Evolutionary conservation across 2,797 vertebrate genomes (phyloP), one percentile per base, ranked within the genome.

Genomic region (Miichthys miiuy): DNA sequence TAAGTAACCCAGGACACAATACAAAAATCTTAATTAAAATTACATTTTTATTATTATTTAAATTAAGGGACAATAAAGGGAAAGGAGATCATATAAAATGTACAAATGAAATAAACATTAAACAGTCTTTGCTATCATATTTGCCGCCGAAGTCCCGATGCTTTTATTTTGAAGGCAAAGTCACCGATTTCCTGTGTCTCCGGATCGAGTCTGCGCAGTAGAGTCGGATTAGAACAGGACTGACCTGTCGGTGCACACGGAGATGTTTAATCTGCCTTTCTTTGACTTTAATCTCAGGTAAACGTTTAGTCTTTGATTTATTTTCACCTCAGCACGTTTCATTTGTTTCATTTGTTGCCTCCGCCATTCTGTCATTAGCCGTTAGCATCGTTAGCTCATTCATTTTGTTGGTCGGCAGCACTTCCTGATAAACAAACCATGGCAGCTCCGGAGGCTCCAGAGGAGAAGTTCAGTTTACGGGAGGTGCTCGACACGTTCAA

Each of bases 401-500:
- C 3, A 66, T 78, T 72, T 9, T 21, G 9, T 50, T 60, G 13
- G 21, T 41, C 17, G 52, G 34, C 50, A 77, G 85, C 64, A 71
- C 78, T 91, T 84, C 82, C 75, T 47, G 1, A 8, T 75, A 69
- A 34, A 58, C 17, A 8, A 48, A 86, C 63, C 30, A 97, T 97
- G 96, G 95, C 94, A 23, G 91, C 30, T 55, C 82, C 90, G 0
- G 70, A 75, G 2, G 44, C 71, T 27, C 10, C 75, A 0, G 91
- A 93, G 0, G 89, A 91, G 2, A 91, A 87, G 11, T 97, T 97
- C 90, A 94, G 90, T 44, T 81, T 99, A 27, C 90, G 84, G 60
- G 93, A 96, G 23, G 96, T 97, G 0, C 88, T 99, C 63, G 90
- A 93, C 81, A 94, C 91, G n/a, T 98, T 97, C 89, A 95, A 93